Percentiles rank a stretch among this genome's conserved stretches.
These are phyloP conservation scores for Troglohyphantes excavatus DNA, from an alignment of 2,888 invertebrate species.

Conservation along the genomic window DNA sequence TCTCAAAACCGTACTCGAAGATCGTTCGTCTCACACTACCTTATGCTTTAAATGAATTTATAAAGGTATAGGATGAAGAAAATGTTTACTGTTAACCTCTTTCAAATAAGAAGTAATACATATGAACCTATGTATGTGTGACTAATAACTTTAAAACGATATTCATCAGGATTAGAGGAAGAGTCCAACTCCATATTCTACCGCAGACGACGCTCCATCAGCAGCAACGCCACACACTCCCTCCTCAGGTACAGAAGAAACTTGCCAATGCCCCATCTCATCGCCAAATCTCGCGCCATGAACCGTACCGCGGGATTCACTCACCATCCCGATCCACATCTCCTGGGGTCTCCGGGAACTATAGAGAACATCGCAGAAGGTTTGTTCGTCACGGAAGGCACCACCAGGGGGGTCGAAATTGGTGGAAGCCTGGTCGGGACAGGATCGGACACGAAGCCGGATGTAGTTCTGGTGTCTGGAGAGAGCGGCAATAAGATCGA, in stretches of 20 bases:
- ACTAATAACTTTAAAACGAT: neutral
- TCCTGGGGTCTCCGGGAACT: conserved; percentile 34
- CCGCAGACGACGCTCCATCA: conserved; percentile 29
- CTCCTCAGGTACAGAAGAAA: conserved; percentile 5
- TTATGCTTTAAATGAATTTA: too few species aligned
- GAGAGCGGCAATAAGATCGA: conserved; percentile 72
- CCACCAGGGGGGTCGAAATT: neutral
- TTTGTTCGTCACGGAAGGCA: neutral
- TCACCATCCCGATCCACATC: conserved; percentile 28
- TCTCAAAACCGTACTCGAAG: too few species aligned
- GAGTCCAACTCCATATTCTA: conserved; percentile 79
- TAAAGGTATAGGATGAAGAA: too few species aligned
- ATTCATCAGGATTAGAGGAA: conserved; percentile 79
- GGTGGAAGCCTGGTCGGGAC: neutral
- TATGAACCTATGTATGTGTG: too few species aligned
- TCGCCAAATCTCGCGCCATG: conserved; percentile 72
- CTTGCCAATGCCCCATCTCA: conserved; percentile 47
- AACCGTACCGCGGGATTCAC: conserved; percentile 44
- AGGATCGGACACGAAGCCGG: neutral
- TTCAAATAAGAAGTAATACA: too few species aligned
- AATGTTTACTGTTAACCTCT: too few species aligned
- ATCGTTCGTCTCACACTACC: too few species aligned
- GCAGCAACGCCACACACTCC: neutral
- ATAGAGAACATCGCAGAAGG: neutral
- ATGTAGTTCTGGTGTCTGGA: neutral